Percentiles rank a stretch among this genome's conserved stretches.
These are phyloP conservation scores for Pasiphila rectangulata DNA, from an alignment of 2,888 invertebrate genomes.

Conservation along the genomic window DNA sequence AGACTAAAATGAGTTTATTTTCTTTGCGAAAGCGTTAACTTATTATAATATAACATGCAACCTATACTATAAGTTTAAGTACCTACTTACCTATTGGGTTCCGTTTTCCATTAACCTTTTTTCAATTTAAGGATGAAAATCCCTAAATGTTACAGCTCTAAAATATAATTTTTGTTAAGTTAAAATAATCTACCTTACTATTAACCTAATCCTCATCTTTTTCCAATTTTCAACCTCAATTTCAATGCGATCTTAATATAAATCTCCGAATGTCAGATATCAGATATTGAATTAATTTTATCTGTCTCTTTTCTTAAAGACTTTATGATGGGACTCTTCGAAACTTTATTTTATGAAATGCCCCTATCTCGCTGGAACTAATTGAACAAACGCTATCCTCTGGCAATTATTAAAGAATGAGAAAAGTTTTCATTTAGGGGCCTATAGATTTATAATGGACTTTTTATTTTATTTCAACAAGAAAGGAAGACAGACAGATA, in stretches of 20 bases:
- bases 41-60: too few species aligned
- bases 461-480: too few species aligned
- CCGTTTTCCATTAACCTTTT: too few species aligned
- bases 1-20: too few species aligned
- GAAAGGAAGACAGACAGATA: too few species aligned
- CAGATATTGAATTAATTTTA: slow-evolving; percentile 61
- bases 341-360: slow-evolving; percentile 45
- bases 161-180: too few species aligned
- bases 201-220: slow-evolving; percentile 5
- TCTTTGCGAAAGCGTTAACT: too few species aligned
- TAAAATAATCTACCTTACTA: too few species aligned
- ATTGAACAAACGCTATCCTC: slow-evolving; percentile 50
- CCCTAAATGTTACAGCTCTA: too few species aligned
- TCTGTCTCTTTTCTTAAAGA: slow-evolving; percentile 50
- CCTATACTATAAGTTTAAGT: too few species aligned
- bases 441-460: slow-evolving; percentile 4
- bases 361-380: slow-evolving; percentile 43
- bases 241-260: slow-evolving; percentile 36
- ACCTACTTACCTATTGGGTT: too few species aligned
- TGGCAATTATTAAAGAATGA: slow-evolving; percentile 42
- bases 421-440: slow-evolving; percentile 39
- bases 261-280: slow-evolving; percentile 48
- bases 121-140: too few species aligned
- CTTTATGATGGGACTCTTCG: slow-evolving; percentile 52
- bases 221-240: slow-evolving; percentile 30